These are phyloP conservation scores for Herminia tarsipennalis DNA, from an alignment of 2,888 invertebrate species.

Conservation along the genomic window DNA sequence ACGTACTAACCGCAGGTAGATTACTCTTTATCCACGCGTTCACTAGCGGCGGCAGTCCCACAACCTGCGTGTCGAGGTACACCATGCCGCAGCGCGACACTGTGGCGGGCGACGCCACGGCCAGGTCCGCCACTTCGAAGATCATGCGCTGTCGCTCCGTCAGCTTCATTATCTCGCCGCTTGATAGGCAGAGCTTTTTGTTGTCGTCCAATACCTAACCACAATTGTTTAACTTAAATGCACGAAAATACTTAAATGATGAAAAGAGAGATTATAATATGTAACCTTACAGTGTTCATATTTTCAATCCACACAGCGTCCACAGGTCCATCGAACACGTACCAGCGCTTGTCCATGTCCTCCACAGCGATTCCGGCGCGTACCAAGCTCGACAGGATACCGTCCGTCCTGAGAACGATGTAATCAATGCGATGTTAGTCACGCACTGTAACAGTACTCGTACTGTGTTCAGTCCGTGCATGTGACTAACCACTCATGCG, in stretches of 20 bases:
- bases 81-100: slow-evolving; percentile 97
- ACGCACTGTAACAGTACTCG: no score
- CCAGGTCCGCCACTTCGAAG: slow-evolving; percentile 95
- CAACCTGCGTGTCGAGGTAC: slow-evolving; percentile 89
- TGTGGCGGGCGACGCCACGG: slow-evolving; percentile 95
- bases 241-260: no score
- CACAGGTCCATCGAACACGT: slow-evolving; percentile 95
- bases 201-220: slow-evolving; percentile 92
- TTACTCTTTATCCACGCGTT: slow-evolving; percentile 89
- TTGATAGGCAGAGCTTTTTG: slow-evolving; percentile 95
- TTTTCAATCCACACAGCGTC: slow-evolving; percentile 98
- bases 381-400: slow-evolving; percentile 90
- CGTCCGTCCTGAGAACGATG: slow-evolving; percentile 90
- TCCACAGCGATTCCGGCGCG: slow-evolving; percentile 88
- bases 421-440: no score
- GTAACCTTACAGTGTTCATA: slow-evolving; percentile 91
- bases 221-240: not conserved
- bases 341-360: slow-evolving; percentile 91
- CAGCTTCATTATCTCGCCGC: slow-evolving; percentile 95
- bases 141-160: slow-evolving; percentile 94
- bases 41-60: slow-evolving; percentile 89
- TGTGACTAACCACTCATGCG: slow-evolving; percentile 89
- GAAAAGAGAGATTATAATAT: no score
- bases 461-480: no score
- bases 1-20: slow-evolving; percentile 84